Evolutionary conservation across 2,888 invertebrate genomes (phyloP).

Genomic region (Conistra vaccinii): DNA sequence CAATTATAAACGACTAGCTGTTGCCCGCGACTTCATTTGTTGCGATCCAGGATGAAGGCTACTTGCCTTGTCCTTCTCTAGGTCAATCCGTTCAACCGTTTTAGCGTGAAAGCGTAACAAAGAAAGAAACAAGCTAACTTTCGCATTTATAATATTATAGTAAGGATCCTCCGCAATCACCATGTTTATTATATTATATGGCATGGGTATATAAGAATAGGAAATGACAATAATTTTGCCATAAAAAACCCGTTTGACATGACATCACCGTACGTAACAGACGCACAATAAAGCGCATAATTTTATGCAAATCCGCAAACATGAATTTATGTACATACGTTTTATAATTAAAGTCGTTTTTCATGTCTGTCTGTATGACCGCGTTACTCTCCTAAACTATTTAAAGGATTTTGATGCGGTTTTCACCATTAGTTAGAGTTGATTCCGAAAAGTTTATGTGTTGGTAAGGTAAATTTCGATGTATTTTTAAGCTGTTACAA

Average conservation of each 20-base stretch:
- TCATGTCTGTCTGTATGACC: too few species aligned
- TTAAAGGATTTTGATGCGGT: not conserved
- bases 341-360: not conserved
- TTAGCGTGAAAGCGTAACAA: too few species aligned
- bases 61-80: too few species aligned
- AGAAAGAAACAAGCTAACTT: too few species aligned
- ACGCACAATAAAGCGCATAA: not conserved
- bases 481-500: not conserved
- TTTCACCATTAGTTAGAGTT: not conserved
- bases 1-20: too few species aligned
- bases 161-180: slow-evolving; percentile 10
- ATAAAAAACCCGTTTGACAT: slow-evolving; percentile 35
- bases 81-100: too few species aligned
- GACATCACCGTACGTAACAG: slow-evolving; percentile 9
- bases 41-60: too few species aligned
- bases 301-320: not conserved
- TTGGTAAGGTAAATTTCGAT: too few species aligned
- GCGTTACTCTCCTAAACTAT: too few species aligned
- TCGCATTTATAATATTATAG: too few species aligned
- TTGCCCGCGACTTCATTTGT: too few species aligned
- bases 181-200: not conserved
- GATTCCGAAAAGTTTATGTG: not conserved
- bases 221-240: slow-evolving; percentile 19
- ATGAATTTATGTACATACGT: not conserved
- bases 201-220: slow-evolving; percentile 1